phyloP scores from a whole-genome alignment of 2,888 invertebrate species.

The Archaeoteleia sp. region DNA sequence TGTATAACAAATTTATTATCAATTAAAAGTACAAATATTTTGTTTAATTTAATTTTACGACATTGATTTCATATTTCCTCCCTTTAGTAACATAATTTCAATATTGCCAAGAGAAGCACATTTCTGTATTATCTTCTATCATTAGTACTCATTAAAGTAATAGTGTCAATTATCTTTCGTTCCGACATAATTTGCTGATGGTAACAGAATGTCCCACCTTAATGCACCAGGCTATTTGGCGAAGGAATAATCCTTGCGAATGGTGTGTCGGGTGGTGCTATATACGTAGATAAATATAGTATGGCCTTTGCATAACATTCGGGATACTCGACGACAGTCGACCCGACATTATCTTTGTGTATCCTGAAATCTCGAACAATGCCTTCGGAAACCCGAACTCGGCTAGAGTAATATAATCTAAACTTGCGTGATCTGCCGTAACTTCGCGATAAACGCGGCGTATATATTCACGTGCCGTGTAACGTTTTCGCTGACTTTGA shows the following conservation, averaged over 20 bases:
- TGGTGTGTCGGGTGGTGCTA: background rate
- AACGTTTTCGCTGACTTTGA: slow-evolving; percentile 3
- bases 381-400: slow-evolving; percentile 19
- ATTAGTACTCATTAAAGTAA: slow-evolving; percentile 9
- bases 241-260: slow-evolving; percentile 14
- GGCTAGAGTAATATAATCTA: slow-evolving; percentile 21
- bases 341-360: slow-evolving; percentile 32
- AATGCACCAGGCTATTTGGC: slow-evolving; percentile 13
- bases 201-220: slow-evolving; percentile 5
- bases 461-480: slow-evolving; percentile 1
- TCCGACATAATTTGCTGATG: slow-evolving; percentile 4
- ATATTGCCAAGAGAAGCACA: background rate
- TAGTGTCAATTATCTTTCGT: slow-evolving; percentile 9
- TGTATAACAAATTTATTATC: no score
- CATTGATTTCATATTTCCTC: background rate
- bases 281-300: slow-evolving; percentile 10
- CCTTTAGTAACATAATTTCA: no score
- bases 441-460: background rate
- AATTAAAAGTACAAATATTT: no score
- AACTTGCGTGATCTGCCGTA: slow-evolving; percentile 2
- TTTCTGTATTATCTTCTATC: background rate
- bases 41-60: background rate
- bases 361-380: slow-evolving; percentile 30
- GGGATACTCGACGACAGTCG: slow-evolving; percentile 19
- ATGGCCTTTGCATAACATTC: slow-evolving; percentile 28